A percentile compares a stretch with the other conserved stretches of the same genome.
Conservation (phyloP, 2,113 vertebrate species). For the Picathartes gymnocephalus region DNA sequence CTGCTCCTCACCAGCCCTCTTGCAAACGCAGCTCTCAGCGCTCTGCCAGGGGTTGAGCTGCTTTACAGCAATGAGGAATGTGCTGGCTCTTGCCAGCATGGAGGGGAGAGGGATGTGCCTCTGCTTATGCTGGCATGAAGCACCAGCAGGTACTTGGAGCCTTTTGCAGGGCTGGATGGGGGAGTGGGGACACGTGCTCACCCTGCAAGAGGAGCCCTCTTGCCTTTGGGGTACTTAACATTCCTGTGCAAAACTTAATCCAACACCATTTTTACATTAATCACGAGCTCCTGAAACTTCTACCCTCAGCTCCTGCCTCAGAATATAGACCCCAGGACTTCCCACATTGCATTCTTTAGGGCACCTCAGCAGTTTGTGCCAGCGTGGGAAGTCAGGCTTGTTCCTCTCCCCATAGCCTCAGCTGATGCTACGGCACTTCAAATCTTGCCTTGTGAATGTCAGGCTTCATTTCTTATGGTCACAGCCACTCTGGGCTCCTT, state of each 20-base stretch:
- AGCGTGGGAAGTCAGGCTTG: neutral
- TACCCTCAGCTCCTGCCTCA: neutral
- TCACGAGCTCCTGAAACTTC: neutral
- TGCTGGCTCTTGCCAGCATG: rapidly evolving
- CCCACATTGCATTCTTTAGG: neutral
- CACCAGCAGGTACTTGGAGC: neutral
- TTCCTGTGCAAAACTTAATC: neutral
- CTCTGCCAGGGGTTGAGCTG: neutral
- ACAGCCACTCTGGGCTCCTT: neutral
- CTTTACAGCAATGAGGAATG: neutral
- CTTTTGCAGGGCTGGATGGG: neutral
- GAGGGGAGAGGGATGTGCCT: neutral
- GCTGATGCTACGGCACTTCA: neutral
- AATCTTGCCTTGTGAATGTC: rapidly evolving
- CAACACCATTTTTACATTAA: neutral
- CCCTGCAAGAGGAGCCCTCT: neutral
- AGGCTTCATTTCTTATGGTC: neutral
- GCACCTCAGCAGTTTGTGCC: neutral
- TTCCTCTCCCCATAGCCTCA: neutral
- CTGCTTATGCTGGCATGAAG: neutral
- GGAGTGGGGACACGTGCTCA: neutral
- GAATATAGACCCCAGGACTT: neutral
- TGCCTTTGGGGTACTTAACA: neutral
- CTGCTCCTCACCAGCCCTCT: neutral
- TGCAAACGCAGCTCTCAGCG: rapidly evolving